These are phyloP conservation scores for Linyphia triangularis DNA, from an alignment of 2,888 invertebrate genomes.

Conservation along the genomic window DNA sequence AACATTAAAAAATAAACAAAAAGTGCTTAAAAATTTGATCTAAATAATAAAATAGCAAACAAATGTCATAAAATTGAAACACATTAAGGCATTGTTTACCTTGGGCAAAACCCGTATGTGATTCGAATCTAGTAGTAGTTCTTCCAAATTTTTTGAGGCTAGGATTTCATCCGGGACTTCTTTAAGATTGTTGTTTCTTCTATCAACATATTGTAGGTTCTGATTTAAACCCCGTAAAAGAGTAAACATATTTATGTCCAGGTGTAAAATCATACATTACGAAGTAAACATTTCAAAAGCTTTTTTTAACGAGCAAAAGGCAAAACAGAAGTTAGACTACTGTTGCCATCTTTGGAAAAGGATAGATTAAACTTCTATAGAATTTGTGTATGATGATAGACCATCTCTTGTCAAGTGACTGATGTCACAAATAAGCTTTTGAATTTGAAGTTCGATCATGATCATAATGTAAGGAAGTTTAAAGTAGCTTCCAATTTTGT, in stretches of 20 bases:
- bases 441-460: no score
- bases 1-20: no score
- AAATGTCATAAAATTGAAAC: no score
- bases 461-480: no score
- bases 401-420: no score
- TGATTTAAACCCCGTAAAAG: constrained; percentile 98
- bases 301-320: constrained; percentile 10
- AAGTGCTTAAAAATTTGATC: no score
- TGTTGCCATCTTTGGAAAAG: not conserved
- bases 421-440: no score
- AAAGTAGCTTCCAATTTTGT: no score
- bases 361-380: not conserved
- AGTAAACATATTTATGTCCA: constrained; percentile 59
- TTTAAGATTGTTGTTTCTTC: constrained; percentile 98
- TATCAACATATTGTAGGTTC: constrained; percentile 99
- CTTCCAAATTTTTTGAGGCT: constrained; percentile 97
- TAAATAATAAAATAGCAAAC: no score
- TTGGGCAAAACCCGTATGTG: constrained; percentile 98
- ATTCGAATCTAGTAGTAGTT: constrained; percentile 98
- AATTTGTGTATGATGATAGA: not conserved
- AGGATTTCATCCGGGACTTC: constrained; percentile 95
- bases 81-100: constrained; percentile 83
- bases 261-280: constrained; percentile 36
- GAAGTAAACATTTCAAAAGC: constrained; percentile 13
- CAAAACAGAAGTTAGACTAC: constrained; percentile 11